Evolutionary conservation across 2,888 invertebrate genomes (phyloP).

Genomic region (Eupithecia inturbata): DNA sequence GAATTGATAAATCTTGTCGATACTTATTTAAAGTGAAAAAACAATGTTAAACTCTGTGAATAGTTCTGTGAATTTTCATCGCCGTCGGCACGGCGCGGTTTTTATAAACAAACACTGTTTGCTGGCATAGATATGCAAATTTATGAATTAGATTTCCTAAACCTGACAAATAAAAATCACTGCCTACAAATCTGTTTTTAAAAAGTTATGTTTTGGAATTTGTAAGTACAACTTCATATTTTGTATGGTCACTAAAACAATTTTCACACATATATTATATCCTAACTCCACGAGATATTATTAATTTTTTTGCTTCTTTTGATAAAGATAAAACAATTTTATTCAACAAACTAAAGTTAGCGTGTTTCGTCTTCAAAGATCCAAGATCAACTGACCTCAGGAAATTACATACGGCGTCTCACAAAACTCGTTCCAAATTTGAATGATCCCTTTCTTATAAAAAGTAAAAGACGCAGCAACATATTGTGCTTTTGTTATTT

Average conservation of each 20-base stretch:
- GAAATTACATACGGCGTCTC: slow-evolving; percentile 57
- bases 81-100: slow-evolving; percentile 48
- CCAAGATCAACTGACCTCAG: slow-evolving; percentile 78
- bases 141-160: not conserved
- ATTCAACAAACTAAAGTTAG: slow-evolving; percentile 28
- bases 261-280: not conserved
- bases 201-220: not conserved
- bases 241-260: not conserved
- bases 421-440: slow-evolving; percentile 78
- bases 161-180: not conserved
- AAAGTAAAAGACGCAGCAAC: slow-evolving; percentile 74
- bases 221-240: not conserved
- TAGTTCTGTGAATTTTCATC: slow-evolving; percentile 26
- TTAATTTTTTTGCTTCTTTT: slow-evolving; percentile 22
- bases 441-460: slow-evolving; percentile 77
- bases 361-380: slow-evolving; percentile 69
- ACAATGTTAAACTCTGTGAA: slow-evolving; percentile 22
- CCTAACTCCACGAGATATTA: not conserved
- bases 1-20: not conserved
- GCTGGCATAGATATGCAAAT: not conserved
- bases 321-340: not conserved
- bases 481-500: slow-evolving; percentile 79
- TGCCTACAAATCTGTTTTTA: not conserved
- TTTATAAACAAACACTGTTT: slow-evolving; percentile 1
- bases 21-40: not conserved